Evolutionary conservation across 2,888 invertebrate species (phyloP), one percentile per base, ranked within the genome.

Genomic region (Colostygia pectinataria): DNA sequence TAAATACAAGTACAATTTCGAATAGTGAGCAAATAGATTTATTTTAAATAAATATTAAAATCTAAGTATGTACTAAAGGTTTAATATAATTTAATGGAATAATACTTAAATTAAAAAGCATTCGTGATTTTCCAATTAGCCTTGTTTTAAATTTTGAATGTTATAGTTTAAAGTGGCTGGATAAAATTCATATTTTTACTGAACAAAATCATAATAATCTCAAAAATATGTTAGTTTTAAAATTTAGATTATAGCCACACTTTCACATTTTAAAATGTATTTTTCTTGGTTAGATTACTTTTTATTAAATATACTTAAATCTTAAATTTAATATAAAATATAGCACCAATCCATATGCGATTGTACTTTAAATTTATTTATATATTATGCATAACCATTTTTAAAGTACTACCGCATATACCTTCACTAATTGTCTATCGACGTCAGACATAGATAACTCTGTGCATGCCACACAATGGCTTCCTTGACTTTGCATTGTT

Each of bases 21-120:
- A 59, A 80, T 80, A 80, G 82, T 88, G 89, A 89, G 89, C 89
- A 89, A 89, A 84, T 86, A 84, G 73, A 77, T 74, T 80, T 71
- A 71, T 67, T 73, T 72, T 72, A 77, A 76, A 83, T 77, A 82
- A 75, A 83, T 77, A 81, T 81, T 77, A 79, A 80, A 71, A 74
- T 74, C 81, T 85, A 83, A 69, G 74, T 50, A 54, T 54, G 45
- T 50, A 54, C 71, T 76, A 80, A 68, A 68, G 70, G 65, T 71
- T 77, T 72, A 75, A 77, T 77, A 83, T 73, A 82, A 76, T 82
- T 84, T 82, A 86, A 87, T 89, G 88, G 88, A 89, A 88, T 89
- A 87, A 79, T 78, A 85, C 83, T 86, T 83, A 86, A 71, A 81
- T 76, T 70, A 71, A 74, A 75, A 80, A 80, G 80, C 77, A 77